phyloP scores from a whole-genome alignment of 2,888 invertebrate species.

The Athetis lepigone region DNA sequence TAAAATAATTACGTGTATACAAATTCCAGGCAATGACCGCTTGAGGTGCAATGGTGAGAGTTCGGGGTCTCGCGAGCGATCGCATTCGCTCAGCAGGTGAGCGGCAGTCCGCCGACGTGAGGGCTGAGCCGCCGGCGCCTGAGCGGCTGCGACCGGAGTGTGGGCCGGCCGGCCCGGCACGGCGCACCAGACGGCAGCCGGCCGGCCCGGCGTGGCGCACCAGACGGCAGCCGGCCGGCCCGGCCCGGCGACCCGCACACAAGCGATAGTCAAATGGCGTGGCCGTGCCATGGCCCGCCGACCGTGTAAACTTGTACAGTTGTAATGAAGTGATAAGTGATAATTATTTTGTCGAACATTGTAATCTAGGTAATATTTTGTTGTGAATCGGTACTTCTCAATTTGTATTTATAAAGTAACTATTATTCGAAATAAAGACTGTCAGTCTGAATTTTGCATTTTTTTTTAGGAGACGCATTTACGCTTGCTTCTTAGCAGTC shows the following conservation, averaged over 20 bases:
- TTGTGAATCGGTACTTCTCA: constrained; percentile 90
- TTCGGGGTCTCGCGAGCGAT: constrained; percentile 83
- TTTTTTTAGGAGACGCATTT: too few species aligned
- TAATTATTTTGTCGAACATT: constrained; percentile 86
- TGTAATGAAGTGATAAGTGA: constrained; percentile 88
- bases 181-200: constrained; percentile 37
- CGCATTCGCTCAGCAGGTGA: constrained; percentile 94
- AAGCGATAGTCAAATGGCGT: constrained; percentile 57
- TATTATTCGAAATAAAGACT: constrained; percentile 89
- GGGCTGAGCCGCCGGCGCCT: constrained; percentile 51
- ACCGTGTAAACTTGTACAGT: constrained; percentile 80
- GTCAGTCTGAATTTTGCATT: constrained; percentile 79
- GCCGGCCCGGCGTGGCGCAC: constrained; percentile 22
- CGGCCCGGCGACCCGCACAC: constrained; percentile 42
- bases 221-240: constrained; percentile 38
- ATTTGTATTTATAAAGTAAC: constrained; percentile 89
- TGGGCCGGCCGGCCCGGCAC: constrained; percentile 55
- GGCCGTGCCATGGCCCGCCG: constrained; percentile 51
- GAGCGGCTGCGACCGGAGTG: constrained; percentile 13
- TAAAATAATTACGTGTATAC: constrained; percentile 9
- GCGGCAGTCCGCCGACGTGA: constrained; percentile 75
- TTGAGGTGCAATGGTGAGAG: constrained; percentile 81
- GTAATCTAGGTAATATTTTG: constrained; percentile 88
- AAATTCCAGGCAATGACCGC: constrained; percentile 86
- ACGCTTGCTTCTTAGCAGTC: too few species aligned